phyloP scores from a whole-genome alignment of 1,140 invertebrate species.

The Eubasilissa regina region DNA sequence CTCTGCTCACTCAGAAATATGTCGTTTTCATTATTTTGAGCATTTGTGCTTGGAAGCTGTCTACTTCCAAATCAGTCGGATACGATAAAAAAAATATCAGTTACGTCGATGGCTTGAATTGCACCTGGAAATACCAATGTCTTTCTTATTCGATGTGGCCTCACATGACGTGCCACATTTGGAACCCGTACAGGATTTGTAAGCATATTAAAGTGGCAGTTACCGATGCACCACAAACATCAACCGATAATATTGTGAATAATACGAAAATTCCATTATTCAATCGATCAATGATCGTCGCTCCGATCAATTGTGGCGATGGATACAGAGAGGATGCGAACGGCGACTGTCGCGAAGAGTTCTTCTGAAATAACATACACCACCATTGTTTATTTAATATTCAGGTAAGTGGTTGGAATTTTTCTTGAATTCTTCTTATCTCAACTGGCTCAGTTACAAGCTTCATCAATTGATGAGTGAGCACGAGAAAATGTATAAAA shows the following conservation, averaged over 20 bases:
- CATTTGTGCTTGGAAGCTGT: not conserved
- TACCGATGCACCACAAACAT: not conserved
- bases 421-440: no score
- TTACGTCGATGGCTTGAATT: slow-evolving; percentile 2
- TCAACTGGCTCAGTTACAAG: no score
- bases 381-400: no score
- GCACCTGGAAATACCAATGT: slow-evolving; percentile 2
- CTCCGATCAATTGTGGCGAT: not conserved
- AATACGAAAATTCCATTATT: not conserved
- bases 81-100: not conserved
- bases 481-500: no score
- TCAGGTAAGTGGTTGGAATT: no score
- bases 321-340: not conserved
- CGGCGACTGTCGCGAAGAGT: not conserved
- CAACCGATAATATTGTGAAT: not conserved
- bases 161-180: not conserved
- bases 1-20: not conserved
- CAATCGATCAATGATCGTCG: not conserved
- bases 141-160: not conserved
- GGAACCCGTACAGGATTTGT: not conserved
- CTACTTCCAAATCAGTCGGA: not conserved
- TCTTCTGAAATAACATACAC: not conserved
- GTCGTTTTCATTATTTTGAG: not conserved
- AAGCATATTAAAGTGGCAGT: not conserved
- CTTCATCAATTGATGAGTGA: no score